Evolutionary conservation across 92 coral and sea anemone species (phyloP).

Genomic region (Epizoanthus stellaris): DNA sequence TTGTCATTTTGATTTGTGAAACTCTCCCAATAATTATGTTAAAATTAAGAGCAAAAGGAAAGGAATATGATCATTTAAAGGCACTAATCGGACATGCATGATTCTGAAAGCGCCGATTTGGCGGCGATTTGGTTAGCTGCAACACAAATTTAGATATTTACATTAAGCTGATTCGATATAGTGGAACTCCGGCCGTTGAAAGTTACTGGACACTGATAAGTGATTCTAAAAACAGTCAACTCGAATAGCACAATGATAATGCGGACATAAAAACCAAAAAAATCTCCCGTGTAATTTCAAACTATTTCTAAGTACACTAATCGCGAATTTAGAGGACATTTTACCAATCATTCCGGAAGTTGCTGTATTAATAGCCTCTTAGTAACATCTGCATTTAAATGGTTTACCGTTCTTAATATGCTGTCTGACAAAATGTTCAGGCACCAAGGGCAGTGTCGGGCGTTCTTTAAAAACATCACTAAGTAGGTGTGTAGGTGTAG

Average conservation of each 20-base stretch:
- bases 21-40: conserved; percentile 14
- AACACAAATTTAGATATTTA: neutral
- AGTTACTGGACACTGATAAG: no score
- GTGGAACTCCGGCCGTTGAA: neutral
- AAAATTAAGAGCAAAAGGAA: neutral
- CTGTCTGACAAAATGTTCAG: neutral
- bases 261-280: neutral
- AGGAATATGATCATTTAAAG: neutral
- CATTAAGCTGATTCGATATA: neutral
- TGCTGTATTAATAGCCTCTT: conserved; percentile 2
- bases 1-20: conserved; percentile 1
- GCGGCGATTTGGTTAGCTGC: neutral
- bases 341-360: conserved; percentile 29
- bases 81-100: neutral
- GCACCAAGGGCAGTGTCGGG: neutral
- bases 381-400: conserved; percentile 17
- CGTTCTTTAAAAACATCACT: neutral
- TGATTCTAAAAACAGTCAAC: neutral
- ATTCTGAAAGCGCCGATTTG: conserved; percentile 9
- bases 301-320: neutral
- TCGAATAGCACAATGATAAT: neutral
- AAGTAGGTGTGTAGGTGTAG: neutral
- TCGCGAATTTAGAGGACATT: conserved; percentile 12
- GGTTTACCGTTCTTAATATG: conserved; percentile 7
- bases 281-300: neutral